Evolutionary conservation across 1,140 invertebrate genomes (phyloP), one percentile per base, ranked within the genome.

Genomic region (Drosophila biarmipes): DNA sequence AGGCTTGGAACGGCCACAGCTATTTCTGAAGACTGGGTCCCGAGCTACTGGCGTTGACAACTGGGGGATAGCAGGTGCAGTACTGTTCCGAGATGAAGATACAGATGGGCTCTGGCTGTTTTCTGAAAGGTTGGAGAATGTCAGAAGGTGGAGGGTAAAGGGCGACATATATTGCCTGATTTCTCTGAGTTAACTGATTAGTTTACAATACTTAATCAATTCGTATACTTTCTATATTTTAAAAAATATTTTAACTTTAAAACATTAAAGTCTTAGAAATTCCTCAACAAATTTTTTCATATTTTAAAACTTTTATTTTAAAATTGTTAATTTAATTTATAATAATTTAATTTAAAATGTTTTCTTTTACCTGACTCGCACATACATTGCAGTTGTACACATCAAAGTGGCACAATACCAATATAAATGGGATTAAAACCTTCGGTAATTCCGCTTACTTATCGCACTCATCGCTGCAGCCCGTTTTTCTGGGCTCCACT

Each of bases 11-110:
- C 19, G 63, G 40, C 38, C 37, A 43, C 67, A 48, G 56, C 67
- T 71, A 71, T 71, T 56, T 48, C 64, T 48, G 35, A 71, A 56
- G 69, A 51, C 27, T 74, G 62, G 27, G 62, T 49, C 56, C 52
- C 64, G 63, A 69, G 84, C 84, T 89, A 84, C 84, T 89, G 84
- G 69, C 76, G 79, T 87, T 87, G 82, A 87, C 82, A 87, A 87
- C 71, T 66, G 58, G 64, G 68, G 69, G 61, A 55, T 57, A 72
- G 74, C 80, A 82, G 80, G 80, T 85, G 80, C 80, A 78, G 64
- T 76, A 76, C 73, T 54, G 59, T 53, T 62, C 48, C 29, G 34
- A 69, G 73, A 80, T 80, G 21, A 38, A 43, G 15, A 34, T 57
- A 1, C 11, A 43, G 66, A 68, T 69, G n/a, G 19, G 2, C 46